Evolutionary conservation across 2,888 invertebrate genomes (phyloP).

Genomic region (Ctena decussata): DNA sequence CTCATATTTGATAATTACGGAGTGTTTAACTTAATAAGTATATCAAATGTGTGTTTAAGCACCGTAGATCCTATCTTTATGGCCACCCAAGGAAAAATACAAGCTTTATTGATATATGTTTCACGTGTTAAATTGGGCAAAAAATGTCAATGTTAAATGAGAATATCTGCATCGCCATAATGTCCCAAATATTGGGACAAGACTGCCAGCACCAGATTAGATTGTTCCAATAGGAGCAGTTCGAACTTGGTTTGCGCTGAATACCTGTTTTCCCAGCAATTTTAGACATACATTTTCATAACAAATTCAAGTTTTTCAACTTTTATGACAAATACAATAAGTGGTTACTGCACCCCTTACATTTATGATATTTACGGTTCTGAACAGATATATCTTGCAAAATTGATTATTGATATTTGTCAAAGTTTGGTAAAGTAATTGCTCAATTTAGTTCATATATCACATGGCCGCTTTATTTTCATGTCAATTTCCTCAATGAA

Average conservation of each 20-base stretch:
- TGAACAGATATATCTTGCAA: slow-evolving; percentile 55
- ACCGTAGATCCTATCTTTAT: background rate
- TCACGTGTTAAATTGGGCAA: slow-evolving; percentile 57
- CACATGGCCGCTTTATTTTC: slow-evolving; percentile 47
- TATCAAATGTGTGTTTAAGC: background rate
- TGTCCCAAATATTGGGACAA: no score
- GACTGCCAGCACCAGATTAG: no score
- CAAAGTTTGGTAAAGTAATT: slow-evolving; percentile 45
- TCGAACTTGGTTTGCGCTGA: no score
- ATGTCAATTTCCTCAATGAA: slow-evolving; percentile 37
- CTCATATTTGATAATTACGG: background rate
- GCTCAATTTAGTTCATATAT: slow-evolving; percentile 57
- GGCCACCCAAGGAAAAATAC: slow-evolving; percentile 50
- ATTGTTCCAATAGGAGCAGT: no score
- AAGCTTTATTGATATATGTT: slow-evolving; percentile 50
- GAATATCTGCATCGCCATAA: background rate
- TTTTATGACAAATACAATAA: no score
- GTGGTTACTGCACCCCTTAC: no score
- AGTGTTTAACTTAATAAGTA: background rate
- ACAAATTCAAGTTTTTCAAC: no score
- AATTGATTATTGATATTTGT: slow-evolving; percentile 44
- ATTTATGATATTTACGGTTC: no score
- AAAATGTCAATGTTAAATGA: slow-evolving; percentile 60
- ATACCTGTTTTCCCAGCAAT: no score
- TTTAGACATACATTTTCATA: no score